Base-by-base conservation (phyloP, 2,113 vertebrate species). In the Nipponia nippon region DNA sequence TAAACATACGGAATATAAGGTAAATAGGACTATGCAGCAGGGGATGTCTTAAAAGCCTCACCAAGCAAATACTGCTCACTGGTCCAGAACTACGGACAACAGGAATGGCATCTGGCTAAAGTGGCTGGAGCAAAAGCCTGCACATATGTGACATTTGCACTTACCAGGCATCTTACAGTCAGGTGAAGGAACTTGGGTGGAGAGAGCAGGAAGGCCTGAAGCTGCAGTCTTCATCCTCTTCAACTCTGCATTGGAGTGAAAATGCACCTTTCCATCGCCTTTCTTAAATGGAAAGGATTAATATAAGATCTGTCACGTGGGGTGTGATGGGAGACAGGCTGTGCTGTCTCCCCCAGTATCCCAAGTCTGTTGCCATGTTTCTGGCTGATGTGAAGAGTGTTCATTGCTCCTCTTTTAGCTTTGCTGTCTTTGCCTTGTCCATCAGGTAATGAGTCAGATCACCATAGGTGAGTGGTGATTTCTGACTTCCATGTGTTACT, bases 21-120 rank as follows among this genome's bases (percentile, higher is more conserved):
- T 72, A 61, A 84, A 82, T 11, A 94, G 91, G 80, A 32, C 34
- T 87, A 9, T 59, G 47, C 70, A 65, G 62, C 36, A 56, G 36
- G 73, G 62, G 29, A 32, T 47, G n/a, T 83, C 65, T 87, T 62
- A 47, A 93, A 95, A 87, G 22, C 50, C 38, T 80, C 46, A 36
- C 34, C 36, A 46, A n/a, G 40, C 72, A 93, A 87, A 87, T 32
- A 18, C n/a, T 75, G 50, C 40, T 87, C 38, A 2, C n/a, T 61
- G 23, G 7, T 34, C 47, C 61, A 71, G 86, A 87, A 27, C 27
- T 55, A 19, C 47, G 38, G 90, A 29, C 26, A 61, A 44, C 82
- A 40, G 83, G 10, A 81, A 71, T 59, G 46, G 73, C 79, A 49
- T 49, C 58, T 73, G 78, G 21, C 29, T 61, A 13, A 85, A n/a